A percentile compares a stretch with the other conserved stretches of the same genome.
These are phyloP conservation scores for Melanchra persicariae DNA, from an alignment of 2,888 invertebrate species.

Conservation along the genomic window DNA sequence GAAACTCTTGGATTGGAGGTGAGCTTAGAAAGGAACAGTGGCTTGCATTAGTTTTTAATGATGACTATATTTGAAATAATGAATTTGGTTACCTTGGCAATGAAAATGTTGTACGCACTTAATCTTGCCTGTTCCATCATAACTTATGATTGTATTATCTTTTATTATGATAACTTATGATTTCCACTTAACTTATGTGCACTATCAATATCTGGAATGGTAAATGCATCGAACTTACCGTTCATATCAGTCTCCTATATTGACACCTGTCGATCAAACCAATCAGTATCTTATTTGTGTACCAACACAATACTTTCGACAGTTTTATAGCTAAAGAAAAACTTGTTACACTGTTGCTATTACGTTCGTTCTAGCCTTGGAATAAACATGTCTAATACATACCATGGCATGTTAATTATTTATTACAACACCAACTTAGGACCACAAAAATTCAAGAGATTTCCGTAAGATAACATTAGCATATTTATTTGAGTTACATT, in stretches of 20 bases:
- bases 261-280: slow-evolving; percentile 61
- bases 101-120: not conserved
- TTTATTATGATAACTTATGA: not conserved
- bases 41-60: not conserved
- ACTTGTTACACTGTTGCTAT: slow-evolving; percentile 47
- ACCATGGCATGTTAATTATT: slow-evolving; percentile 61
- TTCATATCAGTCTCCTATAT: slow-evolving; percentile 32
- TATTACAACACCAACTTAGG: slow-evolving; percentile 60
- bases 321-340: slow-evolving; percentile 57
- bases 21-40: slow-evolving; percentile 2
- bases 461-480: slow-evolving; percentile 63
- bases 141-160: no score
- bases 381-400: slow-evolving; percentile 54
- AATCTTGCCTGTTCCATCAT: not conserved
- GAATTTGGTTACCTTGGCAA: not conserved
- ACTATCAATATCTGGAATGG: slow-evolving; percentile 29
- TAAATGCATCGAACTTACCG: slow-evolving; percentile 33
- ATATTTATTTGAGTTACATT: slow-evolving; percentile 53
- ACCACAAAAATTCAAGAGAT: slow-evolving; percentile 63
- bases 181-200: slow-evolving; percentile 3
- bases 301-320: slow-evolving; percentile 50
- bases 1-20: not conserved
- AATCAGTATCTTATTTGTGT: slow-evolving; percentile 54
- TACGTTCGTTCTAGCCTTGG: slow-evolving; percentile 59
- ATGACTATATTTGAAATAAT: not conserved